Evolutionary conservation across 2,888 invertebrate genomes (phyloP).

Genomic region (Tubiluchus corallicola): DNA sequence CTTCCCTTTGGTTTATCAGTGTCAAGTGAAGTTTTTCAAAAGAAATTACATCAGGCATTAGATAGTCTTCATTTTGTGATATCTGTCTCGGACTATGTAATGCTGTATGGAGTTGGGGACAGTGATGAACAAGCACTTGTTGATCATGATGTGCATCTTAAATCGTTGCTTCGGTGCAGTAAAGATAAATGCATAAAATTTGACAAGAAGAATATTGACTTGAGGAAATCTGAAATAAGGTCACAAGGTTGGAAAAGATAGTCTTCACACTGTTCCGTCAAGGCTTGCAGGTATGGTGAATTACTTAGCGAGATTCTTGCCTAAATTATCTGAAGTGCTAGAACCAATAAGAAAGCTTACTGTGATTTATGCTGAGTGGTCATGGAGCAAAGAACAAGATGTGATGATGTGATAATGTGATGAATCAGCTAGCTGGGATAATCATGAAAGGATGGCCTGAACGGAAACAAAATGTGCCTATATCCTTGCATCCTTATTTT

Average conservation of each 20-base stretch:
- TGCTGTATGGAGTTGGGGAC: conserved; percentile 8
- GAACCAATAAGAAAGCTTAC: not conserved
- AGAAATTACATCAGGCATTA: conserved; percentile 13
- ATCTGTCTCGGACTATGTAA: conserved; percentile 10
- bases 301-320: not conserved
- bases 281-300: not conserved
- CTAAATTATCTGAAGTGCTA: not conserved
- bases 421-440: too few species aligned
- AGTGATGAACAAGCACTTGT: not conserved
- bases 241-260: too few species aligned
- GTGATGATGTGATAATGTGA: too few species aligned
- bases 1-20: conserved; percentile 14
- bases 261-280: too few species aligned
- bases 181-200: conserved; percentile 9
- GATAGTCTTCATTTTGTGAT: conserved; percentile 7
- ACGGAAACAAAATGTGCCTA: too few species aligned
- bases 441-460: too few species aligned
- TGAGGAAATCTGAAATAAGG: not conserved
- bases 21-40: conserved; percentile 15
- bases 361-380: conserved; percentile 5
- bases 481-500: conserved; percentile 3
- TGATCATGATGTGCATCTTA: not conserved
- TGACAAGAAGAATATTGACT: not conserved
- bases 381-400: conserved; percentile 12
- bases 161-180: conserved; percentile 7